A percentile compares a stretch with the other conserved stretches of the same genome.
Conservation (phyloP, 2,113 vertebrate species). For the Ursus arctos region DNA sequence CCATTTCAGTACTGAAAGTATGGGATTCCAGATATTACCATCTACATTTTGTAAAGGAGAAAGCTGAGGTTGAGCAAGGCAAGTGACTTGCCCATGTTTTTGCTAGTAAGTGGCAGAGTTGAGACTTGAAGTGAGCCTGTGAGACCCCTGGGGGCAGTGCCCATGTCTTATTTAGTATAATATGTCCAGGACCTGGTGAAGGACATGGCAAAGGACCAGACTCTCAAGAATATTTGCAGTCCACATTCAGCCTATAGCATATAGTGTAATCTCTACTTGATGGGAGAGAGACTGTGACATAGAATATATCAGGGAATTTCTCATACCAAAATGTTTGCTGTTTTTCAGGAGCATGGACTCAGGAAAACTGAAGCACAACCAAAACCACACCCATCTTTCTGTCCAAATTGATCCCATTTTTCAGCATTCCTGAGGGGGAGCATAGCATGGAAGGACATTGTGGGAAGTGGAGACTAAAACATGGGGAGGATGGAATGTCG, state of each 20-base stretch:
- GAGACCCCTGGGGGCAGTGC: neutral
- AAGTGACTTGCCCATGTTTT: neutral
- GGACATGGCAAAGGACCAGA: neutral
- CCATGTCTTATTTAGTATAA: neutral
- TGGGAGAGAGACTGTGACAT: neutral
- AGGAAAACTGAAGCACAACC: neutral
- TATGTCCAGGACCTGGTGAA: slow-evolving; percentile 30
- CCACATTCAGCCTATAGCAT: neutral
- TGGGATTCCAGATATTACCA: neutral
- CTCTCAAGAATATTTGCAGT: neutral
- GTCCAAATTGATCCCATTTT: neutral
- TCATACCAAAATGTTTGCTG: neutral
- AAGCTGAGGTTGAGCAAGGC: neutral
- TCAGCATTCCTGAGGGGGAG: neutral
- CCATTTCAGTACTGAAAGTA: neutral
- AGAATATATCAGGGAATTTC: neutral
- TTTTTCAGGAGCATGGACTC: neutral
- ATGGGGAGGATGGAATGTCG: too few relatives aligned
- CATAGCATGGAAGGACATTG: neutral
- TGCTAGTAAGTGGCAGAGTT: neutral
- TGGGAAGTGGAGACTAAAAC: neutral
- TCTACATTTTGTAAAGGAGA: neutral
- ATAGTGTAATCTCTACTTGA: neutral
- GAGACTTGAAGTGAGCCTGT: neutral
- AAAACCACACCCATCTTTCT: neutral